Base-by-base conservation (phyloP, 2,797 vertebrate species). In the Centropyge bicolor region DNA sequence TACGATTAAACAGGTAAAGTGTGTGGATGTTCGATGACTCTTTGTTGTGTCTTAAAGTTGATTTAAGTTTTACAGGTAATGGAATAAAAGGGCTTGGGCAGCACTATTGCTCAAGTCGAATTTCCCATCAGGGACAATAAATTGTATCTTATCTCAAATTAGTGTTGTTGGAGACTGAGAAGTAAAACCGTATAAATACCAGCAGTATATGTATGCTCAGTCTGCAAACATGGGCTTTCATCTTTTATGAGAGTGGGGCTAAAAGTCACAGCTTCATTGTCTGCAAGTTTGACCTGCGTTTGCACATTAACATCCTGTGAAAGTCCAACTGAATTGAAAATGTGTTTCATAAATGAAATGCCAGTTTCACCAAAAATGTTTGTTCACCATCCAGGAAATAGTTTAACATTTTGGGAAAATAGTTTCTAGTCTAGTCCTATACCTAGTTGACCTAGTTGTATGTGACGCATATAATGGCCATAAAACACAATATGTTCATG, bases 1-100 rank as follows among this genome's bases (percentile, higher is more conserved):
- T 87, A 96, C 94, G 78, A 97, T 99, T 81, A 99, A 99, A 84
- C 97, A 94, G 93, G 93, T 94, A 68, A 14, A 41, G 4, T 12
- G 5, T 10, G 10, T 5, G 11, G 22, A 5, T 14, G 19, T 17
- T 49, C 1, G 4, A 13, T 22, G 40, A 20, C 31, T 40, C 40
- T 46, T 31, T 45, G 13, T n/a, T 2, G 22, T 1, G 4, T 8
- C 7, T 16, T 45, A 4, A n/a, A 14, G 41, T 24, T 3, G 2
- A 59, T 67, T 36, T 8, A 3, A 45, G 9, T 22, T 63, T 48
- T 20, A 5, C 0, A 43, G 10, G 22, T 55, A 6, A 8, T 19
- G 16, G 7, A 40, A 22, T 19, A 38, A 1, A 46, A 40, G n/a
- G 3, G 10, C 56, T 31, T 31, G 27, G 2, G 27, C 27, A 31